Percentiles rank a stretch among this genome's conserved stretches.
Evolutionary conservation across 1,140 invertebrate species (phyloP).

Genomic region (Drosophila sproati): DNA sequence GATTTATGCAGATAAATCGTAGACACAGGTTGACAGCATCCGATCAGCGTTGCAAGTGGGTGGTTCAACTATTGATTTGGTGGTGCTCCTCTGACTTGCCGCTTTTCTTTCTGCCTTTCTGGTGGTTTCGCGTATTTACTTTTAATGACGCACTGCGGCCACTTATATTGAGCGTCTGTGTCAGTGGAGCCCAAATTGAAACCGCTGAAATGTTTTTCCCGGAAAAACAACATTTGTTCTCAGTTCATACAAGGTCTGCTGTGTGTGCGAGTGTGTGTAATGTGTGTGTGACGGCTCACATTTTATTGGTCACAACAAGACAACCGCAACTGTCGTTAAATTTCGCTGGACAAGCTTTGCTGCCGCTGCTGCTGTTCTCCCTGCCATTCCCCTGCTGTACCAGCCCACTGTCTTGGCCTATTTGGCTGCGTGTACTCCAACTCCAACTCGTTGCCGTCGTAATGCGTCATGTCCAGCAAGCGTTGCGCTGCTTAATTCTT

Average conservation of each 20-base stretch:
- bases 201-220: constrained; percentile 55
- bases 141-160: constrained; percentile 59
- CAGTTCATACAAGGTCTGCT: constrained; percentile 19
- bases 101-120: constrained; percentile 35
- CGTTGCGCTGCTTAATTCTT: constrained; percentile 42
- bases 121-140: constrained; percentile 52
- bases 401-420: constrained; percentile 36
- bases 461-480: constrained; percentile 61
- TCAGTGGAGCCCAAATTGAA: too few species aligned
- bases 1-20: constrained; percentile 60
- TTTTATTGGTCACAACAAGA: constrained; percentile 62
- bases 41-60: constrained; percentile 31
- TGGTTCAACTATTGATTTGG: background rate
- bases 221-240: constrained; percentile 57
- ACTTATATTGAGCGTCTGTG: too few species aligned
- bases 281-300: constrained; percentile 54
- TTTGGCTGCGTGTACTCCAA: constrained; percentile 47
- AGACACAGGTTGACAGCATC: constrained; percentile 51
- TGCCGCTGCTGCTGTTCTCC: background rate
- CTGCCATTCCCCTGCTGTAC: background rate
- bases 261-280: constrained; percentile 8
- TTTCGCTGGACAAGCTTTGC: constrained; percentile 40
- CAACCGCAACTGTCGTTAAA: constrained; percentile 66
- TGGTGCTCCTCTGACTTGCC: background rate
- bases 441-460: constrained; percentile 31